phyloP scores from a whole-genome alignment of 2,888 invertebrate genomes.

The Philereme vetulata region DNA sequence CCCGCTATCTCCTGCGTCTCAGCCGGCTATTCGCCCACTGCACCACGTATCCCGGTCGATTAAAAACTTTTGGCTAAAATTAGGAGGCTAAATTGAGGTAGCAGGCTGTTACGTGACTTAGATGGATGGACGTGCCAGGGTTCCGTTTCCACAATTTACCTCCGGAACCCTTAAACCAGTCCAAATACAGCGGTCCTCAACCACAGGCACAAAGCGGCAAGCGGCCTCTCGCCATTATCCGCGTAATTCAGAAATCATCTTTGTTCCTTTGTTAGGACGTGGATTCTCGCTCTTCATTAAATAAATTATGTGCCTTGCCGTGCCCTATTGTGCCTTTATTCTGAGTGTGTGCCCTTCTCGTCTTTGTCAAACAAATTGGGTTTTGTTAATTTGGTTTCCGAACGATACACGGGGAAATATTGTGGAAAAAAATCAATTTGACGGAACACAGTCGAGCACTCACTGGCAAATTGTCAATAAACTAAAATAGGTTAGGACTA shows the following conservation, averaged over 20 bases:
- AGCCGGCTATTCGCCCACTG: too few relatives aligned
- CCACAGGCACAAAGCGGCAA: constrained; percentile 7
- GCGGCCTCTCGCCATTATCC: constrained; percentile 13
- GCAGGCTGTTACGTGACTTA: too few relatives aligned
- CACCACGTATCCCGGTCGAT: too few relatives aligned
- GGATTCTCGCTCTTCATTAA: constrained; percentile 39
- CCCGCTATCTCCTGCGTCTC: too few relatives aligned
- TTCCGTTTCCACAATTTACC: too few relatives aligned
- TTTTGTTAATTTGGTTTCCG: constrained; percentile 27
- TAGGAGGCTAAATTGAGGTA: too few relatives aligned
- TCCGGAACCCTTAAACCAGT: not conserved
- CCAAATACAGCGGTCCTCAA: not conserved
- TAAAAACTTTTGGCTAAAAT: too few relatives aligned
- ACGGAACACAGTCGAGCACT: not conserved
- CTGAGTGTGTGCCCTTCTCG: constrained; percentile 28
- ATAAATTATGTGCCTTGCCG: constrained; percentile 37
- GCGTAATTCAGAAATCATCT: constrained; percentile 26
- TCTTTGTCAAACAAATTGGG: constrained; percentile 30
- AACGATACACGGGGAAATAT: constrained; percentile 21
- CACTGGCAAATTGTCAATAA: not conserved
- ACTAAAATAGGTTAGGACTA: not conserved
- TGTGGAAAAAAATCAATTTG: constrained; percentile 2
- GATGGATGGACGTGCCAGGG: too few relatives aligned
- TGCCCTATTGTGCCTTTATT: constrained; percentile 27
- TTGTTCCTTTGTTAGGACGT: constrained; percentile 21